Conservation (phyloP, 1,140 invertebrate species). For the Musca vetustissima region DNA sequence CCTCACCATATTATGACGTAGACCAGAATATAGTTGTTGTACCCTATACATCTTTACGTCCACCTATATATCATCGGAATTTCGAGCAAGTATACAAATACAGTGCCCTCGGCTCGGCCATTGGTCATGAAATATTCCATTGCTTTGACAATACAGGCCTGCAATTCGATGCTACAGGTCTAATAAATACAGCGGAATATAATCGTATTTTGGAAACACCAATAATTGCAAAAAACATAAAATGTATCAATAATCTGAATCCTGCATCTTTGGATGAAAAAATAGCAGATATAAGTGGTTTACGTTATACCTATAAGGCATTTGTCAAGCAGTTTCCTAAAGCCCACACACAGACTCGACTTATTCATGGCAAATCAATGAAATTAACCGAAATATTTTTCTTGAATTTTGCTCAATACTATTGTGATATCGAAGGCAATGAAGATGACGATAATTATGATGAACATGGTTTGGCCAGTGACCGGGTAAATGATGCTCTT, state of each 20-base stretch:
- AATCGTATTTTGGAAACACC: neutral
- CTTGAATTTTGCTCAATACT: constrained; percentile 44
- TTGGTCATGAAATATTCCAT: constrained; percentile 43
- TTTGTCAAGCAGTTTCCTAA: constrained; percentile 27
- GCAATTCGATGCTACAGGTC: constrained; percentile 31
- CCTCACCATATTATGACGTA: constrained; percentile 35
- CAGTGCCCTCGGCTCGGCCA: constrained; percentile 41
- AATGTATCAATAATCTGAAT: constrained; percentile 32
- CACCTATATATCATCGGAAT: constrained; percentile 33
- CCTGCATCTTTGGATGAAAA: constrained; percentile 38
- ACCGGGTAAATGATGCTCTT: constrained; percentile 35
- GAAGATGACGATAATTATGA: constrained; percentile 17
- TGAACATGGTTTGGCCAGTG: constrained; percentile 36
- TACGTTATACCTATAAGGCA: constrained; percentile 37
- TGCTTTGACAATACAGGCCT: constrained; percentile 34
- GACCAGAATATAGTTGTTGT: constrained; percentile 37
- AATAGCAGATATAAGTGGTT: constrained; percentile 38
- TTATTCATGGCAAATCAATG: neutral
- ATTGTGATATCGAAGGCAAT: constrained; percentile 35
- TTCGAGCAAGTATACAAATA: constrained; percentile 42
- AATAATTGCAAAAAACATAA: constrained; percentile 5
- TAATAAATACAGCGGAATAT: neutral
- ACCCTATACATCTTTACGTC: constrained; percentile 39
- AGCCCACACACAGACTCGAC: neutral
- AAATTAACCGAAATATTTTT: constrained; percentile 36